phyloP scores from a whole-genome alignment of 2,113 vertebrate genomes.

The Solea solea region DNA sequence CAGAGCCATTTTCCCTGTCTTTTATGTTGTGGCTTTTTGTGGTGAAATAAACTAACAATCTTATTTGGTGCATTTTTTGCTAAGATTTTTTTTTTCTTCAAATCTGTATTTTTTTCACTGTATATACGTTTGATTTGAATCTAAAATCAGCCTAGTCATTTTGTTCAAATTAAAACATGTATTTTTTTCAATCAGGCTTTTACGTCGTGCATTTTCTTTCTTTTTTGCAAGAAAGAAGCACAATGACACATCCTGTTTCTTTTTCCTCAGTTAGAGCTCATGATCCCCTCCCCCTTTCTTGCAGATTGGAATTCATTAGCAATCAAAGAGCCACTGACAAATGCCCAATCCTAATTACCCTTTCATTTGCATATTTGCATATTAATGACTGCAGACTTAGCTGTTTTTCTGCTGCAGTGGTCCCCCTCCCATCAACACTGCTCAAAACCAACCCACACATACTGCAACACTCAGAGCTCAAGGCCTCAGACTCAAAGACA shows the following conservation, averaged over 20 bases:
- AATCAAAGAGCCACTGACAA: conserved; percentile 86
- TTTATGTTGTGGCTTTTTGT: conserved; percentile 12
- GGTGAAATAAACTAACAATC: neutral
- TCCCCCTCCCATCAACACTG: conserved; percentile 56
- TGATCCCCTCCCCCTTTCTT: conserved; percentile 79
- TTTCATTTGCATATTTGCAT: conserved; percentile 87
- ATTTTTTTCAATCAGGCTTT: conserved; percentile 5
- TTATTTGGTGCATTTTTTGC: conserved; percentile 2
- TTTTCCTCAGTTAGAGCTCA: conserved; percentile 61
- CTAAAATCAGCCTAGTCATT: neutral
- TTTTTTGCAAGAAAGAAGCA: conserved; percentile 45
- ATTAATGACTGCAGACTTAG: conserved; percentile 86
- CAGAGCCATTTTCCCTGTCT: neutral
- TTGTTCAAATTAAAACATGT: neutral
- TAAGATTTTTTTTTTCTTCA: neutral
- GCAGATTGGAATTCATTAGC: conserved; percentile 86
- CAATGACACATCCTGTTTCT: conserved; percentile 50
- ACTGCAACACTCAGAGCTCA: conserved; percentile 47
- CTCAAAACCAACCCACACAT: conserved; percentile 44
- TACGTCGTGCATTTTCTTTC: neutral
- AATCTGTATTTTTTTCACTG: neutral
- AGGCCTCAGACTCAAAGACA: conserved; percentile 31
- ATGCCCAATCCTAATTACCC: conserved; percentile 86
- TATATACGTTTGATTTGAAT: neutral
- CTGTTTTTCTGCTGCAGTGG: conserved; percentile 80